Base-by-base conservation (phyloP, 92 coral and sea anemone species). In the Porites evermanni region DNA sequence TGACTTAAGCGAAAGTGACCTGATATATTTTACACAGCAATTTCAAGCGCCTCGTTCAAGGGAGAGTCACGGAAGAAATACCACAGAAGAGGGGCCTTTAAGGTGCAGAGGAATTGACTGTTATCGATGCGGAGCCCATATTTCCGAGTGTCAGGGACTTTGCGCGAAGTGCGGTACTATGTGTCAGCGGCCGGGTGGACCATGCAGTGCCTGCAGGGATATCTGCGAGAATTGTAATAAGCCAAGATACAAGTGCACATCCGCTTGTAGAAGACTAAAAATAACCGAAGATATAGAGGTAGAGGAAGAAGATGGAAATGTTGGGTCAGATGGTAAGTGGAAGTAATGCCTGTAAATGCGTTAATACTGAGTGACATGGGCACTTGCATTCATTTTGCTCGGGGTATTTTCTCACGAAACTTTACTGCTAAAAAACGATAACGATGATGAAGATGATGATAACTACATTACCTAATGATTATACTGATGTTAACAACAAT, bases 111-210 rank as follows among this genome's bases (percentile, higher is more conserved):
- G 98, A 8, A 91, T 87, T 52, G 73, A 72, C 59, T 94, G 98
- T 29, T 88, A 61, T 74, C 91, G 95, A 1, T 94, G 98, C 60
- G 88, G 91, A n/a, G 76, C 89, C 4, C 53, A 64, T 12, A 89
- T 94, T 53, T 87, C 95, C 9, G 91, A 84, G 63, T 94, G 98
- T 79, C 85, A 90, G 78, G 98, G 92, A 78, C 73, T 79, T 66
- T 94, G 98, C 26, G 56, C 91, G 21, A 80, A 53, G 69, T 94
- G 98, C 86, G 98, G 98, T 47, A 92, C 98, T 51, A 78, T 87
- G 67, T 92, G 93, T 85, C 95, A 92, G 87, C 89, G 92, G 75
- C 72, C 93, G 8, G 90, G 83, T 13, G 93, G 93, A 26, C 90
- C 95, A 54, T 94, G 95, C 91, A 77, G 44, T 66, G 95, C 80